Base-by-base conservation (phyloP, 2,888 invertebrate genomes). In the Drosophila paranaensis region DNA sequence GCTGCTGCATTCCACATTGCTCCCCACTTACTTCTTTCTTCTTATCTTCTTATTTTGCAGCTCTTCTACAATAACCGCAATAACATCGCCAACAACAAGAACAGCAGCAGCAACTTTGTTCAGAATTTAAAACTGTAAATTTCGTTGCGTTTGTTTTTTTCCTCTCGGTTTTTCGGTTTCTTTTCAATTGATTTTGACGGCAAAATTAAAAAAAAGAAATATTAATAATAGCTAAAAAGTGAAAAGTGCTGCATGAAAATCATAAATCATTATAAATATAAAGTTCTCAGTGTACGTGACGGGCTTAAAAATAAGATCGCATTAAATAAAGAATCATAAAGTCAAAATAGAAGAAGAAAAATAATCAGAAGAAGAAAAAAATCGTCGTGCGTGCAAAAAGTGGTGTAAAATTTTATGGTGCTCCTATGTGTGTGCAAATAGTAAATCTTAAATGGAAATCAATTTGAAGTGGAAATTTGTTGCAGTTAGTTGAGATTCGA, bases 381-480 rank as follows among this genome's bases (percentile, higher is more conserved):
- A 54, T 11, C 60, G 51, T 71, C 70, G 80, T 84, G 84, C 71
- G 83, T 80, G 77, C 51, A 46, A 86, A 54, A 74, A 77, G 65
- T 71, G 75, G 61, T 75, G 46, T 51, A 61, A 70, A 75, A 56
- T 64, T 77, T 76, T 48, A 82, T 73, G 70, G 81, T 53, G 61
- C 61, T 51, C 60, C 10, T 53, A 54, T 37, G 37, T 46, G 39
- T 13, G 45, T 62, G 64, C 60, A 48, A 68, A 60, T 43, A 58
- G 54, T 65, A 61, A 88, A 79, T 74, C 37, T 71, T 65, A 61
- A 83, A 79, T 68, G 67, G 83, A 46, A 60, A 60, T 60, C 14
- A 62, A 39, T 61, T 53, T 70, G 46, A 53, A 66, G 71, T 64
- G 62, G 45, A 57, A 65, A 70, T 57, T 60, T 53, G 58, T 65